A percentile compares a stretch with the other conserved stretches of the same genome.
Evolutionary conservation across 2,797 vertebrate species (phyloP).

Genomic region (Euthynnus affinis): DNA sequence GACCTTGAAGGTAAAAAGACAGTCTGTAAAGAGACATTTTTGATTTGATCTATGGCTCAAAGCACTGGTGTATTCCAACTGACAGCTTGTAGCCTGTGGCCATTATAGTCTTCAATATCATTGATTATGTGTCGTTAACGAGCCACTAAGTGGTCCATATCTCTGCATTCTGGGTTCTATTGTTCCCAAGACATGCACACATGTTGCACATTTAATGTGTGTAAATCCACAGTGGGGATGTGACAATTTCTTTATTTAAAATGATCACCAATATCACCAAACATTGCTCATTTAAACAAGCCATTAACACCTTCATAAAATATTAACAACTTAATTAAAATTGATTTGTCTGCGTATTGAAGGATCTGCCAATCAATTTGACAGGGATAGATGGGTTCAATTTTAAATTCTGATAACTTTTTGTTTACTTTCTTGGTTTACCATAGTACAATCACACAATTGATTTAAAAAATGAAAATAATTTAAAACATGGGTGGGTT

Average conservation of each 20-base stretch:
- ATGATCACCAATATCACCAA: not conserved
- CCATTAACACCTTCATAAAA: not conserved
- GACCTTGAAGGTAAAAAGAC: conserved; percentile 23
- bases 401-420: not conserved
- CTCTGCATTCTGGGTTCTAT: not conserved
- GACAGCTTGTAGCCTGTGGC: conserved; percentile 13
- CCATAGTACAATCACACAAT: not conserved
- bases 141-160: conserved; percentile 8
- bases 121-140: conserved; percentile 23
- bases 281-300: not conserved
- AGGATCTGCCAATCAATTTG: not conserved
- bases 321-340: not conserved
- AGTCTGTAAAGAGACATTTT: conserved; percentile 13
- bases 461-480: not conserved
- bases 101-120: conserved; percentile 11
- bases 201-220: not conserved
- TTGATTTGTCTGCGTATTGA: not conserved
- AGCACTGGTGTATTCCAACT: conserved; percentile 19
- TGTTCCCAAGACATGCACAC: conserved; percentile 2
- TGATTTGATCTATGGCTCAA: conserved; percentile 21
- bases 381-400: not conserved
- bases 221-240: not conserved
- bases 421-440: not conserved
- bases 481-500: conserved; percentile 1
- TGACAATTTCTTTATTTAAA: conserved; percentile 6